These are phyloP conservation scores for Rhopalosiphum nymphaeae DNA, from an alignment of 2,888 invertebrate genomes.

Conservation along the genomic window DNA sequence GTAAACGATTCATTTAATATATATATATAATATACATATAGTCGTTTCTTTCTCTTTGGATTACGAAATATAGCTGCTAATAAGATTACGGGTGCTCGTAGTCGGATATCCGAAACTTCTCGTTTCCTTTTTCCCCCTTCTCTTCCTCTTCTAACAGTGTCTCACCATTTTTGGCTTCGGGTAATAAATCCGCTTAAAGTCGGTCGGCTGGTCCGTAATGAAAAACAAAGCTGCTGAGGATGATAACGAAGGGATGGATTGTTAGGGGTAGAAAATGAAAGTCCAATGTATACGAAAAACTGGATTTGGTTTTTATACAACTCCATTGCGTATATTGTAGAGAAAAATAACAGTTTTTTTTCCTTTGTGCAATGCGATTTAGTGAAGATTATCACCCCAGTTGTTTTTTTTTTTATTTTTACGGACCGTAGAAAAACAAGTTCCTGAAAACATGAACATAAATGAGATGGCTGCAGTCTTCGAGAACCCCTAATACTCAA, in stretches of 20 bases:
- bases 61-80: constrained; percentile 64
- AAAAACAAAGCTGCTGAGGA: constrained; percentile 65
- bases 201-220: constrained; percentile 62
- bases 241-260: constrained; percentile 55
- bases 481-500: background rate
- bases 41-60: constrained; percentile 52
- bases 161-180: constrained; percentile 46
- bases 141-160: background rate
- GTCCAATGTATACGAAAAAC: constrained; percentile 58
- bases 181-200: constrained; percentile 65
- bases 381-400: constrained; percentile 55
- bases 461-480: constrained; percentile 18
- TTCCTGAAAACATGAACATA: background rate
- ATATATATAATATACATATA: background rate
- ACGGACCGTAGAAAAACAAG: constrained; percentile 34
- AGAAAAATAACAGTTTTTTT: constrained; percentile 37
- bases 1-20: background rate
- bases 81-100: constrained; percentile 62
- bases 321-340: background rate
- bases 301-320: constrained; percentile 59
- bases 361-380: constrained; percentile 47
- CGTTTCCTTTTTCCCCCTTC: constrained; percentile 40
- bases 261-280: constrained; percentile 60
- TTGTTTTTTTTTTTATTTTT: constrained; percentile 40
- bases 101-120: constrained; percentile 64